Evolutionary conservation across 2,797 vertebrate species (phyloP).

Genomic region (Scolopax bukidnonensis): DNA sequence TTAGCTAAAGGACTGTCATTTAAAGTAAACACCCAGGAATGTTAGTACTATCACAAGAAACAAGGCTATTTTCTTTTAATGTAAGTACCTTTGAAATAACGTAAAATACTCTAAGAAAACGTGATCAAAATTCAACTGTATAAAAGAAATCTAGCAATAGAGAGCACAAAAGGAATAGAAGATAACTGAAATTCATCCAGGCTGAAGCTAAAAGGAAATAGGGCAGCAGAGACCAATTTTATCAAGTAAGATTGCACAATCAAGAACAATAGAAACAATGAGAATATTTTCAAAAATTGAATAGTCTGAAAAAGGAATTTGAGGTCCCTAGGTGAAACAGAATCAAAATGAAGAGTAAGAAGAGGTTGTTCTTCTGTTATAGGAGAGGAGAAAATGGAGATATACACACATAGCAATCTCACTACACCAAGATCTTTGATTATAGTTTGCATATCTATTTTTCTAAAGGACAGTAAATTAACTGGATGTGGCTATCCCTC

Average conservation of each 20-base stretch:
- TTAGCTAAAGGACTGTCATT: neutral
- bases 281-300: neutral
- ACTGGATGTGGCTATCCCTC: neutral
- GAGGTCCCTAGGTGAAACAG: neutral
- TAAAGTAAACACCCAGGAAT: neutral
- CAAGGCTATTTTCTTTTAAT: neutral
- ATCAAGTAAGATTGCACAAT: neutral
- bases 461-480: neutral
- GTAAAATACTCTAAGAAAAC: neutral
- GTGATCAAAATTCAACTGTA: neutral
- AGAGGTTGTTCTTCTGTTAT: neutral
- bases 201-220: slow-evolving; percentile 11
- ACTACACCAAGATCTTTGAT: neutral
- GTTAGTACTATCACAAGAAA: neutral
- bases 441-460: neutral
- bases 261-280: neutral
- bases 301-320: neutral
- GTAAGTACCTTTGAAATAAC: neutral
- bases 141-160: neutral
- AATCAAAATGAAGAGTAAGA: neutral
- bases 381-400: neutral
- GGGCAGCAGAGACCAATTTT: neutral
- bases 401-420: neutral
- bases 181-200: slow-evolving; percentile 23
- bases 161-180: neutral